Conservation (phyloP, 2,797 vertebrate species). For the Sebastes miniatus region DNA sequence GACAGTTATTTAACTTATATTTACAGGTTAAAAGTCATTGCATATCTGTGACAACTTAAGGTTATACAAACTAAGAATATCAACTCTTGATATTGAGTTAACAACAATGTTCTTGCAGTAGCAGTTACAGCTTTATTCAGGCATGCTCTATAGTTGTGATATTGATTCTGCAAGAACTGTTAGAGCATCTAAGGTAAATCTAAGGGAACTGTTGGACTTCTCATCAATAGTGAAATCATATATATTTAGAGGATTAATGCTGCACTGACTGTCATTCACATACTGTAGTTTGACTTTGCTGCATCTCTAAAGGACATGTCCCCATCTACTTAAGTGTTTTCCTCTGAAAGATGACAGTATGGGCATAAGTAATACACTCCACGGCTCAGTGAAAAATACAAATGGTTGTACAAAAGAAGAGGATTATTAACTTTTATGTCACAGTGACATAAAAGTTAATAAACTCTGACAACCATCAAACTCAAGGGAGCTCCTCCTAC, state of each 20-base stretch:
- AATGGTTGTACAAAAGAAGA: not conserved
- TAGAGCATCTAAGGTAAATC: not conserved
- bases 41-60: not conserved
- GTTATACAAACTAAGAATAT: not conserved
- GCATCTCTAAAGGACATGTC: not conserved
- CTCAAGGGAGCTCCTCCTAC: constrained; percentile 1
- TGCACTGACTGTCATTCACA: not conserved
- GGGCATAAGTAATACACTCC: not conserved
- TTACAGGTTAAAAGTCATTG: not conserved
- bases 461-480: not conserved
- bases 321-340: not conserved
- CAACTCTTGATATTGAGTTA: not conserved
- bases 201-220: not conserved
- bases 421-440: not conserved
- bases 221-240: not conserved
- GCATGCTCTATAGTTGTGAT: not conserved
- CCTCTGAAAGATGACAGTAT: not conserved
- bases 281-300: not conserved
- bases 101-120: not conserved
- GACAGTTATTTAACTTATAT: not conserved
- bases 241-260: not conserved
- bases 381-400: not conserved
- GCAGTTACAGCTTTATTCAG: not conserved
- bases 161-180: not conserved
- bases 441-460: not conserved